These are phyloP conservation scores for Noturus placidus DNA, from an alignment of 2,113 vertebrate genomes.

Conservation along the genomic window DNA sequence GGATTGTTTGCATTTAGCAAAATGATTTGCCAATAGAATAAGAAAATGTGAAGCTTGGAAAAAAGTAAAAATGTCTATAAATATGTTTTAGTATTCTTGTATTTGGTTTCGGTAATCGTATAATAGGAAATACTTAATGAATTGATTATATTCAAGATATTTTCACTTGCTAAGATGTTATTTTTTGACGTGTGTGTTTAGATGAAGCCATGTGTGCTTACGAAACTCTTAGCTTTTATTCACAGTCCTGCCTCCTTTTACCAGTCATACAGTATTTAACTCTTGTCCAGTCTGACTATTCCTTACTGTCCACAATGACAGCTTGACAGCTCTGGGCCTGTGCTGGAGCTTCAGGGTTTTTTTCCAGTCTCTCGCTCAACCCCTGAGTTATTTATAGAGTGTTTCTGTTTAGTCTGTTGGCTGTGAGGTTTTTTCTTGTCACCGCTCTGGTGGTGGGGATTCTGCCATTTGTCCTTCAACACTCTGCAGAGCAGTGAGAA, in stretches of 20 bases:
- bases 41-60: too few relatives aligned
- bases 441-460: slow-evolving; percentile 9
- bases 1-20: neutral
- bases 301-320: neutral
- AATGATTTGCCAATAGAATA: neutral
- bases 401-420: slow-evolving; percentile 44
- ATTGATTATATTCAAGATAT: neutral
- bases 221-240: neutral
- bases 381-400: slow-evolving; percentile 47
- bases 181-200: neutral
- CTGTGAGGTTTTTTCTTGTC: slow-evolving; percentile 34
- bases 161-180: neutral
- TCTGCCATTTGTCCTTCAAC: slow-evolving; percentile 51
- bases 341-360: neutral
- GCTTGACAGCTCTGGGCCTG: neutral
- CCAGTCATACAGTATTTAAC: neutral
- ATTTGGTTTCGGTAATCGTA: neutral
- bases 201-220: too few relatives aligned
- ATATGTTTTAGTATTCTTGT: neutral
- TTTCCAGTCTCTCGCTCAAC: neutral
- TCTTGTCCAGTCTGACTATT: neutral
- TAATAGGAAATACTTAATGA: neutral
- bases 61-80: neutral
- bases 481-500: slow-evolving; percentile 37
- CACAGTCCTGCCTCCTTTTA: neutral